Percentiles rank a stretch among this genome's conserved stretches.
phyloP scores from a whole-genome alignment of 2,797 vertebrate genomes.

The Leptodactylus fallax region DNA sequence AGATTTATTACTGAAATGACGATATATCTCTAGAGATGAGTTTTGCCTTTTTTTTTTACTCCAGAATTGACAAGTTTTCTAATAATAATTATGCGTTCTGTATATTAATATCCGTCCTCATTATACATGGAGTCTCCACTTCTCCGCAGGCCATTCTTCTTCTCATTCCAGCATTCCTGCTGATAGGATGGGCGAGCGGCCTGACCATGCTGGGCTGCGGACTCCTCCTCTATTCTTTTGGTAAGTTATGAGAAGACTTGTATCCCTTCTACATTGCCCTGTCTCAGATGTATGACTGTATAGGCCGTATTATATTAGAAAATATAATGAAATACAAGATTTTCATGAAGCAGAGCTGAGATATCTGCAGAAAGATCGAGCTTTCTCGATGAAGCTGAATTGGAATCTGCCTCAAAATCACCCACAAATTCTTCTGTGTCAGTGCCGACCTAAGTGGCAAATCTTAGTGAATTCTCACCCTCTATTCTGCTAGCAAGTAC shows the following conservation, averaged over 20 bases:
- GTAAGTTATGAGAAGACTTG: constrained; percentile 75
- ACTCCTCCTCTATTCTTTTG: constrained; percentile 90
- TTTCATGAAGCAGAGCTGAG: too few species aligned
- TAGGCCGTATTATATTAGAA: background rate
- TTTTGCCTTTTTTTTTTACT: background rate
- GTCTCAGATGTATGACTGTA: background rate
- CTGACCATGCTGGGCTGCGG: constrained; percentile 82
- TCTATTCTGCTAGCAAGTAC: too few species aligned
- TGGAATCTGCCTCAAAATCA: too few species aligned
- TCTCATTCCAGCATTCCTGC: constrained; percentile 89
- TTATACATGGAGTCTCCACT: background rate
- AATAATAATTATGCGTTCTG: background rate
- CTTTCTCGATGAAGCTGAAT: too few species aligned
- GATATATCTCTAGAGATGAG: too few species aligned
- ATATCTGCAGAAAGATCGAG: too few species aligned
- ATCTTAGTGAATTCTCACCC: too few species aligned
- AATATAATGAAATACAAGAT: background rate
- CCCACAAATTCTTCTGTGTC: too few species aligned
- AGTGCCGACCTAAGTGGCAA: too few species aligned
- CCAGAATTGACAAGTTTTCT: background rate
- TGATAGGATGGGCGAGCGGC: constrained; percentile 87
- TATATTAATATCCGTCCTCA: background rate
- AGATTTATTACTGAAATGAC: too few species aligned
- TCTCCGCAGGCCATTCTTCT: constrained; percentile 83
- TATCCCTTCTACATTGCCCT: background rate